phyloP scores from a whole-genome alignment of 2,888 invertebrate species.

The Euclidia mi region DNA sequence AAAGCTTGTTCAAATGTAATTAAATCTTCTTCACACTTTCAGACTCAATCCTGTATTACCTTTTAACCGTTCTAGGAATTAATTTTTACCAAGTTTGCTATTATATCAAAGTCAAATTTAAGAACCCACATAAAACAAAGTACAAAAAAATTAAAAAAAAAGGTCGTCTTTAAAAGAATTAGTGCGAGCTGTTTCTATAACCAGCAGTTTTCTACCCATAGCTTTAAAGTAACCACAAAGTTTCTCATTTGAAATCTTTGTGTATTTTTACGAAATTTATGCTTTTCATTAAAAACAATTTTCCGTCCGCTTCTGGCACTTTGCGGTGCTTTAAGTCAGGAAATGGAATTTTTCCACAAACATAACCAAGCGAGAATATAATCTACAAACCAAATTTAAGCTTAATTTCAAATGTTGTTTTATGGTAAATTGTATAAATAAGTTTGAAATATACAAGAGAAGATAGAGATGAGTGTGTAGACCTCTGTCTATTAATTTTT shows the following conservation, averaged over 20 bases:
- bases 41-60: no score
- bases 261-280: constrained; percentile 13
- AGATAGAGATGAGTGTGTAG: not conserved
- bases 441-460: not conserved
- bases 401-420: not conserved
- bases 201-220: no score
- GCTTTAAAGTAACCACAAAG: not conserved
- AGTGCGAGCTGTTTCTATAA: no score
- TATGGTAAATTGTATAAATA: not conserved
- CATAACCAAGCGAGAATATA: not conserved
- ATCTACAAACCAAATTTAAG: constrained; percentile 15
- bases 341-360: constrained; percentile 9
- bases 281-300: constrained; percentile 8
- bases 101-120: no score
- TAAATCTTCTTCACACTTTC: no score
- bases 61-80: no score
- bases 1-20: no score
- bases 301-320: constrained; percentile 7
- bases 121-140: no score
- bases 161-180: no score
- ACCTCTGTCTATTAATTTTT: no score
- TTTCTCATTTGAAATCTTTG: constrained; percentile 3
- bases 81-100: no score
- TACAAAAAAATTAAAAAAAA: no score
- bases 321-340: constrained; percentile 5